Evolutionary conservation across 2,113 vertebrate genomes (phyloP), one percentile per base, ranked within the genome.

Genomic region (Alexandromys fortis): DNA sequence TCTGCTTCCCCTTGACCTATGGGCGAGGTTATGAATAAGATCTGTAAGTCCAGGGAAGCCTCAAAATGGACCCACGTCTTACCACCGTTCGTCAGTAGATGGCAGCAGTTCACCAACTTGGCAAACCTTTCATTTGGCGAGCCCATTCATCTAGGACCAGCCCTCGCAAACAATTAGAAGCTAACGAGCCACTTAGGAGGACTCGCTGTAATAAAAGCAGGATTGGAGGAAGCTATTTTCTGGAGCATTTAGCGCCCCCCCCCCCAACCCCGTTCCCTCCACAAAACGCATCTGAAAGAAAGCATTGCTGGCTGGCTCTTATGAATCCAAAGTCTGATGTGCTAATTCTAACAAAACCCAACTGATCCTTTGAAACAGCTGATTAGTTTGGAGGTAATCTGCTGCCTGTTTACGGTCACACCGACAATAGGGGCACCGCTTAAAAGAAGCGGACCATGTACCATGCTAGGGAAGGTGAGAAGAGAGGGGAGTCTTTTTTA

Each of bases 101-200:
- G 96, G 94, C 96, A 97, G 96, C 68, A 97, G 33, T 22, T 49
- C 79, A 73, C 24, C 79, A 90, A 22, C 1, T 13, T 22, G 1
- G 6, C 63, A n/a, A 1, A 52, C 22, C 42, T 55, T 61, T n/a
- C 8, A 7, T 7, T 42, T n/a, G 22, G 1, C 0, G 3, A 33
- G 47, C 26, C 13, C 1, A 28, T 10, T 7, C 65, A 7, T 16
- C 33, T 26, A 52, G 70, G 63, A 88, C 26, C 7, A 58, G 21
- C 24, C 73, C 78, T 75, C 35, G 63, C 28, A 86, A 55, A 85
- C 13, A 61, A 94, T 45, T 63, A 63, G 75, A 95, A 49, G 24
- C 8, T 79, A 85, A 95, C 24, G 83, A 95, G 91, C 42, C 82
- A 91, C 92, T 95, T 94, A 49, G 83, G 58, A 89, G 38, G 65